Evolutionary conservation across 2,888 invertebrate genomes (phyloP), one percentile per base, ranked within the genome.

Genomic region (Netelia melanura): DNA sequence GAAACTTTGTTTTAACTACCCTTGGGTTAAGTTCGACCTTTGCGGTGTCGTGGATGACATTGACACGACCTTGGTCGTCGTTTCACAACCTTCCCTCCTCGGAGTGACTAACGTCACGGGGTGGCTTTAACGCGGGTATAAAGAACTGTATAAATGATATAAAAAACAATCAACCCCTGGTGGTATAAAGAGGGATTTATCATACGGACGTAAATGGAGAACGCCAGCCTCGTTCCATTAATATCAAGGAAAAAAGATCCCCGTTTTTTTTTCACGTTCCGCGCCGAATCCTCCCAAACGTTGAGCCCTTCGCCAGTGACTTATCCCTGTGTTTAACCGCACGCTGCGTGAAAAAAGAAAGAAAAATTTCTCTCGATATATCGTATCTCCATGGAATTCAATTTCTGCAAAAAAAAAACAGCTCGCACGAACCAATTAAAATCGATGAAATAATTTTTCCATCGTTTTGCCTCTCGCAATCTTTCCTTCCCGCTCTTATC

Each of bases 121-220:
- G 11, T 11, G 48, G 8, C 21, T 61, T 38, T 71, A 56, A 43
- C 83, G 76, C 86, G 86, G 75, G 88, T 87, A 86, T 87, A 89
- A 87, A 81, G 80, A 44, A 82, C 82, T 86, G 84, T 88, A 90
- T 90, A 90, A 91, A 90, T 89, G 89, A 90, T 91, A 91, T 91
- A 90, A 90, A 38, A 91, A 91, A 91, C 90, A 91, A 91, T 91
- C 90, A 90, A 88, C 84, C 48, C 48, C 8, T 83, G 86, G 38
- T 38, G 85, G 87, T 89, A 88, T 85, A 87, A 84, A 83, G 70
- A 83, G 84, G 87, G 88, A 91, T 91, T 91, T 91, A 91, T 91
- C 90, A 91, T 90, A 84, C 87, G 81, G 86, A 86, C 87, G 89
- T 90, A 91, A 90, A 88, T 56, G 25, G 70, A 52, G 70, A 52